These are phyloP conservation scores for Paralvinella palmiformis DNA, from an alignment of 1,140 invertebrate species.

Conservation along the genomic window DNA sequence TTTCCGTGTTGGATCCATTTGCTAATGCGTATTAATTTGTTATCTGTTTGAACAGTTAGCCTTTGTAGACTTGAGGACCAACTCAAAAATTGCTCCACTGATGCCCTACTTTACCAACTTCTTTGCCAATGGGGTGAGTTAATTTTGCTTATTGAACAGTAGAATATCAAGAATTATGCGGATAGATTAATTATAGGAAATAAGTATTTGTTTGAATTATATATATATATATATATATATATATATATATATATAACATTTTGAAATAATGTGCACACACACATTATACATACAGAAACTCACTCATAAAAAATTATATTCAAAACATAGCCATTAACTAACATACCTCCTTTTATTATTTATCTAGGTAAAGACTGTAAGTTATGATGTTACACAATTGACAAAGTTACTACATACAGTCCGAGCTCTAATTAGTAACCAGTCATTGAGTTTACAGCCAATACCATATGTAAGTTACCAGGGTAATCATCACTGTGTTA, in stretches of 20 bases:
- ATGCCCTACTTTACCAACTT: slow-evolving; percentile 47
- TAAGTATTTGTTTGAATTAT: slow-evolving; percentile 1
- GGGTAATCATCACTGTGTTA: not conserved
- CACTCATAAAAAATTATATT: no score
- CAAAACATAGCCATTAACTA: no score
- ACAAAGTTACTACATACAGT: slow-evolving; percentile 40
- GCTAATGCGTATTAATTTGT: slow-evolving; percentile 15
- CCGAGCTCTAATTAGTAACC: slow-evolving; percentile 37
- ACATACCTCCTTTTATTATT: slow-evolving; percentile 1
- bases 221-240: not conserved
- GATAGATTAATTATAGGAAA: no score
- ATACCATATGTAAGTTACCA: slow-evolving; percentile 42
- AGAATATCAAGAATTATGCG: no score
- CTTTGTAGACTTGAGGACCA: slow-evolving; percentile 37
- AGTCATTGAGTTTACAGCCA: slow-evolving; percentile 35
- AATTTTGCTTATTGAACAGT: no score
- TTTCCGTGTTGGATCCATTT: not conserved
- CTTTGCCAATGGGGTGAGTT: slow-evolving; percentile 45
- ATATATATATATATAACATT: not conserved
- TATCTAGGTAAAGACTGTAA: slow-evolving; percentile 45
- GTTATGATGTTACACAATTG: slow-evolving; percentile 43
- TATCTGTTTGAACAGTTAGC: slow-evolving; percentile 34
- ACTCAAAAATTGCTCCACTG: slow-evolving; percentile 38
- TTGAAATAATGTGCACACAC: not conserved
- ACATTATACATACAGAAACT: no score